phyloP scores from a whole-genome alignment of 64 coral and sea anemone genomes.

The Montipora foliosa region DNA sequence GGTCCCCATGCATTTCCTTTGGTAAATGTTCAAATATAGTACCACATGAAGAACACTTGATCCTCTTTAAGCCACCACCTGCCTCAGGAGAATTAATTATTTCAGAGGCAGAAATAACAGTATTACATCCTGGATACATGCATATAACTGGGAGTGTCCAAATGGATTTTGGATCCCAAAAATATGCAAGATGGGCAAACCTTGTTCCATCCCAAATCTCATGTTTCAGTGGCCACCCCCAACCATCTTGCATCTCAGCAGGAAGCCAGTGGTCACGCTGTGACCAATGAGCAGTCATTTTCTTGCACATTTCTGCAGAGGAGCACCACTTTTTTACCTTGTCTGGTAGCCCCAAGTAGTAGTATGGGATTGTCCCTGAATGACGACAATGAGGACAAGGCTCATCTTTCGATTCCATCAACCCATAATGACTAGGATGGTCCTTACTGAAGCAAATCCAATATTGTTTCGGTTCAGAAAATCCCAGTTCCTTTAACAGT shows the following conservation, averaged over 20 bases:
- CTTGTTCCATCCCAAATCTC: too few relatives aligned
- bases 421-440: constrained; percentile 24
- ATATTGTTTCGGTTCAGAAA: not conserved
- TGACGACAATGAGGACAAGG: constrained; percentile 41
- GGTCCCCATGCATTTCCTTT: constrained; percentile 43
- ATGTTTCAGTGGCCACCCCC: too few relatives aligned
- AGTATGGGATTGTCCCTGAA: constrained; percentile 49
- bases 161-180: too few relatives aligned
- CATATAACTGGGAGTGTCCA: too few relatives aligned
- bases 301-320: constrained; percentile 67
- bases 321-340: constrained; percentile 28
- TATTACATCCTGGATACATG: too few relatives aligned
- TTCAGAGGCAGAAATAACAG: too few relatives aligned
- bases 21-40: constrained; percentile 23
- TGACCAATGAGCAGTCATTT: constrained; percentile 79
- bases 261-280: too few relatives aligned
- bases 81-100: constrained; percentile 44
- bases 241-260: too few relatives aligned
- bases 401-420: not conserved
- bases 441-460: constrained; percentile 46
- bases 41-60: constrained; percentile 55
- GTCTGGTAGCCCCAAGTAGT: not conserved
- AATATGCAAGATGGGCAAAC: too few relatives aligned
- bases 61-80: constrained; percentile 15
- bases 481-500: not conserved